phyloP scores from a whole-genome alignment of 2,888 invertebrate genomes.

The Nomada hirtipes region DNA sequence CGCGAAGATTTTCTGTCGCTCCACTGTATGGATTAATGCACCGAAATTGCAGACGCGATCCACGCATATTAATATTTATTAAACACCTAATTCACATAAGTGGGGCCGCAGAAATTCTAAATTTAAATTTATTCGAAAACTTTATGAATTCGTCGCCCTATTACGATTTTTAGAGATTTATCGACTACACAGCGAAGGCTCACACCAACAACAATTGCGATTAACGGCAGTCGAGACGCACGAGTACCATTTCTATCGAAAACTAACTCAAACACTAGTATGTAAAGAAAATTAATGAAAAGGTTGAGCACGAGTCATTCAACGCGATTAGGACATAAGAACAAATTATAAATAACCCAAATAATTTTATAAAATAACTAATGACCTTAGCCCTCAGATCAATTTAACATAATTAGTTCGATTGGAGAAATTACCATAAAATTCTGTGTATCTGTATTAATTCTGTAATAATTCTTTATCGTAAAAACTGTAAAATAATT shows the following conservation, averaged over 20 bases:
- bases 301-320: background rate
- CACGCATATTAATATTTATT: too few relatives aligned
- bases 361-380: too few relatives aligned
- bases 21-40: background rate
- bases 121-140: background rate
- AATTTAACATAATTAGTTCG: too few relatives aligned
- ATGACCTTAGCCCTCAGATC: too few relatives aligned
- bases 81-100: too few relatives aligned
- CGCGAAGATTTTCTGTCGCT: background rate
- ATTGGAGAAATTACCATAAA: too few relatives aligned
- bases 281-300: background rate
- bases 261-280: constrained; percentile 15
- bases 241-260: constrained; percentile 49
- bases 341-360: too few relatives aligned
- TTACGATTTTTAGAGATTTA: constrained; percentile 71
- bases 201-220: constrained; percentile 67
- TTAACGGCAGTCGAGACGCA: constrained; percentile 15
- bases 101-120: background rate
- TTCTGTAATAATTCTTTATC: too few relatives aligned
- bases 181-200: constrained; percentile 76
- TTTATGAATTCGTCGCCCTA: background rate
- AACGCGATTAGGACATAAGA: too few relatives aligned
- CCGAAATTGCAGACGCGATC: background rate
- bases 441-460: too few relatives aligned
- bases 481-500: too few relatives aligned